These are phyloP conservation scores for Philypnodon macrostomus DNA, from an alignment of 2,797 vertebrate genomes.

Conservation along the genomic window DNA sequence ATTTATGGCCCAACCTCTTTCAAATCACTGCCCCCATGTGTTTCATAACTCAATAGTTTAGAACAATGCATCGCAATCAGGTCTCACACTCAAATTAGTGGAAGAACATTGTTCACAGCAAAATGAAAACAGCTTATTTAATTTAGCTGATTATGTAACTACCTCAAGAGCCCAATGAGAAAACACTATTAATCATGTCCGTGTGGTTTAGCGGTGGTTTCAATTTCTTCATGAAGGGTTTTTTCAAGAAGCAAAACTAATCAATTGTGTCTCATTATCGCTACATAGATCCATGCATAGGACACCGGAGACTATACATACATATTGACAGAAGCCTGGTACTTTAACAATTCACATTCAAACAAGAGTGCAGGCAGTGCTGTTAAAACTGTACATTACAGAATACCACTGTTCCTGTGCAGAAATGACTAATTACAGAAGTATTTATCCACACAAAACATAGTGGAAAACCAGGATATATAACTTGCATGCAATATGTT, in stretches of 20 bases:
- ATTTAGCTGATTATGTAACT: conserved; percentile 67
- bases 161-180: conserved; percentile 54
- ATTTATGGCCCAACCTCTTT: conserved; percentile 4
- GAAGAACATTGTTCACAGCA: conserved; percentile 18
- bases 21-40: conserved; percentile 42
- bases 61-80: conserved; percentile 43
- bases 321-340: conserved; percentile 56
- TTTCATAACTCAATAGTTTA: conserved; percentile 41
- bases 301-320: conserved; percentile 45
- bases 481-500: too few species aligned
- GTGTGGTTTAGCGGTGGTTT: conserved; percentile 60
- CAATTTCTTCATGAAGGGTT: conserved; percentile 61
- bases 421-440: conserved; percentile 9
- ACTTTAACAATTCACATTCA: conserved; percentile 32
- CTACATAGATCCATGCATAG: conserved; percentile 55
- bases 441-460: background rate
- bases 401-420: background rate
- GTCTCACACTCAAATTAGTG: conserved; percentile 28
- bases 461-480: background rate
- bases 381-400: conserved; percentile 5
- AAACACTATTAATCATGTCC: conserved; percentile 72
- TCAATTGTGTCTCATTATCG: conserved; percentile 75
- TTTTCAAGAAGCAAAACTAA: conserved; percentile 67
- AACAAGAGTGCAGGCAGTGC: conserved; percentile 15
- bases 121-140: conserved; percentile 48